Evolutionary conservation across 2,113 vertebrate genomes (phyloP).

Genomic region (Campylomormyrus numenius): DNA sequence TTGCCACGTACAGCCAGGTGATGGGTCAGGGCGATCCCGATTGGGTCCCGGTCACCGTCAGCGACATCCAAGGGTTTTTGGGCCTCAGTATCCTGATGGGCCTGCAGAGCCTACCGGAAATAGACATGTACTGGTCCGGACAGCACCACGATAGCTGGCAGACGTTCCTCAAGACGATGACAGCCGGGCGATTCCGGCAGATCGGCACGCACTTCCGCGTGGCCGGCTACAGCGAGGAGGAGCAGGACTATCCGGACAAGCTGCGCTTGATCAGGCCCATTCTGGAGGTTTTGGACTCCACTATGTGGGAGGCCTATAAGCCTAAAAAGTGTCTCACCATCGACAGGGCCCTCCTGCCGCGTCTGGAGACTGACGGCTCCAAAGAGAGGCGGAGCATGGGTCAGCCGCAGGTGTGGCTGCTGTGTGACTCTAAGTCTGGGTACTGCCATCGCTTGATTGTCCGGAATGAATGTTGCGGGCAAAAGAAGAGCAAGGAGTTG

Average conservation of each 20-base stretch:
- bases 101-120: constrained; percentile 50
- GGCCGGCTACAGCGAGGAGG: constrained; percentile 43
- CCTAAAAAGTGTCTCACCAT: constrained; percentile 58
- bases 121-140: constrained; percentile 57
- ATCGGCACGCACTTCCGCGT: constrained; percentile 53
- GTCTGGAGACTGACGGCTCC: constrained; percentile 40
- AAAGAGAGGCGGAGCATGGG: constrained; percentile 24
- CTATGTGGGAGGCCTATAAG: constrained; percentile 52
- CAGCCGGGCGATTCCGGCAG: constrained; percentile 54
- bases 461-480: constrained; percentile 24
- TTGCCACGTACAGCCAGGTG: constrained; percentile 39
- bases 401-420: constrained; percentile 61
- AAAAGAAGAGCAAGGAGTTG: constrained; percentile 31
- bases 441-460: constrained; percentile 64
- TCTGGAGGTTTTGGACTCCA: constrained; percentile 45
- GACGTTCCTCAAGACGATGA: constrained; percentile 58
- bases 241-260: constrained; percentile 32
- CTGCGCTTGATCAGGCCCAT: constrained; percentile 53
- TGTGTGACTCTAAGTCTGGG: constrained; percentile 68
- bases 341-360: constrained; percentile 53
- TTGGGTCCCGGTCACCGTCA: constrained; percentile 50
- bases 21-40: constrained; percentile 18
- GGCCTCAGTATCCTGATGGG: constrained; percentile 64
- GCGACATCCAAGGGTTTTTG: constrained; percentile 58
- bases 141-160: constrained; percentile 50